Conservation (phyloP, 2,888 invertebrate species). For the Pyrgus malvae region DNA sequence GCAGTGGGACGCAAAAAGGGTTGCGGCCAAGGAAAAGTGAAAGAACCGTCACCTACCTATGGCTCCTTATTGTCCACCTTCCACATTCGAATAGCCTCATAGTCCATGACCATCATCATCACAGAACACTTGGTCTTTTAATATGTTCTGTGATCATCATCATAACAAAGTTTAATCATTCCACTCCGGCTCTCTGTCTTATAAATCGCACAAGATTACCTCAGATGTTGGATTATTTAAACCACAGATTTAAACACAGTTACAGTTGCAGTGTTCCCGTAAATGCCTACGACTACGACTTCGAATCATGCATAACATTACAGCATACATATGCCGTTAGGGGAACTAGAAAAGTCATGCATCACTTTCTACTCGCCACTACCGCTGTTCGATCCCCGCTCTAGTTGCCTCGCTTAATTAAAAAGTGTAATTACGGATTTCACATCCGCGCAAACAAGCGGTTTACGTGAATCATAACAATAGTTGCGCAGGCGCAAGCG, state of each 20-base stretch:
- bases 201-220: too few species aligned
- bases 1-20: too few species aligned
- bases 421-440: slow-evolving; percentile 80
- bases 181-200: too few species aligned
- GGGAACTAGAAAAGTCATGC: slow-evolving; percentile 44
- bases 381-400: slow-evolving; percentile 70
- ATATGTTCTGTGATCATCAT: too few species aligned
- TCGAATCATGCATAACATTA: slow-evolving; percentile 21
- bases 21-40: too few species aligned
- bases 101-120: too few species aligned
- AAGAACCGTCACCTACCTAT: too few species aligned
- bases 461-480: slow-evolving; percentile 75
- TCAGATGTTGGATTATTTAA: too few species aligned
- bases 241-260: neutral
- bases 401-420: slow-evolving; percentile 77
- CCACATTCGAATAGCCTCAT: too few species aligned
- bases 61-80: too few species aligned
- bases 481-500: slow-evolving; percentile 34
- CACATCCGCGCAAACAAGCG: slow-evolving; percentile 76
- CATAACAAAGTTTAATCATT: too few species aligned
- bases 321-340: slow-evolving; percentile 34
- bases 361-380: slow-evolving; percentile 74
- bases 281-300: neutral
- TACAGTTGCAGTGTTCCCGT: neutral
- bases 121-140: too few species aligned